A percentile compares a stretch with the other conserved stretches of the same genome.
These are phyloP conservation scores for Pseudopipra pipra DNA, from an alignment of 2,113 vertebrate species.

Conservation along the genomic window DNA sequence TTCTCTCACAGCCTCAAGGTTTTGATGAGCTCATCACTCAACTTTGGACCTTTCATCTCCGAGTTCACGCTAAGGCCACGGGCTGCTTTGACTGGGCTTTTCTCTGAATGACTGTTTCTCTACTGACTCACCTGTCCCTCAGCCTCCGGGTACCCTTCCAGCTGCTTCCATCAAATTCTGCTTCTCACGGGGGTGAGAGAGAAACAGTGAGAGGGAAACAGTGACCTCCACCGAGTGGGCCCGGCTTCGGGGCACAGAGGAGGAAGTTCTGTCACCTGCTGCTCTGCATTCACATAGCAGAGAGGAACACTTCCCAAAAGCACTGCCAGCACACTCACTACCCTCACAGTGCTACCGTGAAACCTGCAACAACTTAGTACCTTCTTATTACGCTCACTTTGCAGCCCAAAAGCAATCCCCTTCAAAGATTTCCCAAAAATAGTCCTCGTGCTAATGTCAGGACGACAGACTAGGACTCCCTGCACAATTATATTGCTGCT, in stretches of 20 bases:
- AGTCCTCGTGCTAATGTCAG: fast-evolving
- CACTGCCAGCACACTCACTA: neutral
- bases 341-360: fast-evolving
- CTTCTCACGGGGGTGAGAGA: neutral
- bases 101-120: constrained; percentile 74
- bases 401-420: neutral
- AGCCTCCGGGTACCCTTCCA: constrained; percentile 55
- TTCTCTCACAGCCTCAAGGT: constrained; percentile 44
- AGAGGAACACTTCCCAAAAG: neutral
- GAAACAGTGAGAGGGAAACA: constrained; percentile 9
- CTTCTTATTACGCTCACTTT: neutral
- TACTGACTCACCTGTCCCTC: constrained; percentile 73
- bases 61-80: constrained; percentile 70
- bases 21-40: constrained; percentile 58
- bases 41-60: constrained; percentile 53
- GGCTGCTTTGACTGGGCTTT: constrained; percentile 74
- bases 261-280: constrained; percentile 4
- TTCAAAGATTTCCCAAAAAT: neutral
- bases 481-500: fast-evolving
- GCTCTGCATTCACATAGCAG: neutral
- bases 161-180: neutral
- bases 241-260: neutral
- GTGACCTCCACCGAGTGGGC: neutral
- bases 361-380: neutral
- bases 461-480: neutral